Evolutionary conservation across 2,888 invertebrate species (phyloP), one percentile per base, ranked within the genome.

Genomic region (Thyatira batis): DNA sequence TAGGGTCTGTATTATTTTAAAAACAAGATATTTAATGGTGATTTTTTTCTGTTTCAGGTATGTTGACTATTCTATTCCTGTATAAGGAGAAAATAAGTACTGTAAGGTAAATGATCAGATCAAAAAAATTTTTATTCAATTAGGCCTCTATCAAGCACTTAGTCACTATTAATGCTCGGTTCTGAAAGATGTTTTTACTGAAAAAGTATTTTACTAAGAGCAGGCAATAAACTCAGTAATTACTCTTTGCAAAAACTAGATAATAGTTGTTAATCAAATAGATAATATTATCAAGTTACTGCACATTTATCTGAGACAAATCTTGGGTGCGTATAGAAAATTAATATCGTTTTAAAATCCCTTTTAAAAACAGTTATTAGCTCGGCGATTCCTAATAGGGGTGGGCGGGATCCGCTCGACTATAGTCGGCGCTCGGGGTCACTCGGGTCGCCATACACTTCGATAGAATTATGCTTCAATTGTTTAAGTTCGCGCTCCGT

Each of bases 401-500:
- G 69, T 77, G 78, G 82, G 80, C 78, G 76, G 69, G 61, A 65
- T 68, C 62, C 63, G 65, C 61, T 73, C 65, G 66, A 61, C 67
- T 64, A 67, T 71, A 71, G 70, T 73, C 76, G 69, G 62, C 63
- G 56, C 59, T 56, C 55, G 57, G 39, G 63, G 59, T 62, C 65
- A 57, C 52, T 46, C 52, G 56, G 73, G 69, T 71, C 73, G 59
- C 54, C 20, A 51, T 39, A 71, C 73, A 71, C 74, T 73, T 71
- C 76, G 75, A 80, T 83, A 82, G 83, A 87, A 85, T 85, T 87
- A 86, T 85, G 82, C 82, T 80, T 80, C 88, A 86, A 89, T 89
- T 88, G 88, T 89, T 84, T 78, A 78, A 73, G 74, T 78, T 78
- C 78, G 74, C 77, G 63, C 67, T 71, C 55, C 57, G 57, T 65